Base-by-base conservation (phyloP, 2,888 invertebrate genomes). In the Parasteatoda lunata region DNA sequence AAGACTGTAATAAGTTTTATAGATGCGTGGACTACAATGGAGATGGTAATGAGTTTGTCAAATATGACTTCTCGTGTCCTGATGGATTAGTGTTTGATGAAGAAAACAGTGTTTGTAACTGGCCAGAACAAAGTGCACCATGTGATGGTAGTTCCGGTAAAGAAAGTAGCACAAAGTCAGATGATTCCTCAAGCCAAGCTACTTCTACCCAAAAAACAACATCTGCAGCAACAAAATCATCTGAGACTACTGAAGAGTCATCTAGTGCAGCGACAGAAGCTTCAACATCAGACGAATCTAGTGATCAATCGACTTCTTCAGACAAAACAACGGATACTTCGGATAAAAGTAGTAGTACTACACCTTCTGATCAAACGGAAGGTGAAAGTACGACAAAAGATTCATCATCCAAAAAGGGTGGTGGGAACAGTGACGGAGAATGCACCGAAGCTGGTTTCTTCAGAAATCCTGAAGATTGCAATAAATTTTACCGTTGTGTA, bases 21-120 rank as follows among this genome's bases (percentile, higher is more conserved):
- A 94, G 96, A 86, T 96, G 96, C 91, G 96, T 96, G 9, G 95
- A 96, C 91, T 96, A 95, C 91, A 94, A 96, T 90, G 96, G 96
- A 91, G 94, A 94, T 76, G 93, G 94, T 0, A 94, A 95, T 49
- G 95, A 95, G 90, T 96, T 94, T 91, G 95, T 95, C 30, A 95
- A 96, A 65, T 96, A 96, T 91, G 95, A 96, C 91, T 96, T 96
- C 91, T 95, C 95, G 91, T 96, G 96, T 90, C 96, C 96, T 0
- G 94, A 94, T 48, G 96, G 96, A 7, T 92, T 96, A 80, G 95
- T 95, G 0, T 96, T 96, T 91, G 96, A 96, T 91, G 89, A 89
- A 83, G 76, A 76, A 4, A 78, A 89, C 30, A 85, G 84, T 30
- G 88, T 96, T 77, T 96, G 96, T 91, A 95, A 95, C 5, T 96